Conservation (phyloP, 2,113 vertebrate genomes). For the Lepus americanus region DNA sequence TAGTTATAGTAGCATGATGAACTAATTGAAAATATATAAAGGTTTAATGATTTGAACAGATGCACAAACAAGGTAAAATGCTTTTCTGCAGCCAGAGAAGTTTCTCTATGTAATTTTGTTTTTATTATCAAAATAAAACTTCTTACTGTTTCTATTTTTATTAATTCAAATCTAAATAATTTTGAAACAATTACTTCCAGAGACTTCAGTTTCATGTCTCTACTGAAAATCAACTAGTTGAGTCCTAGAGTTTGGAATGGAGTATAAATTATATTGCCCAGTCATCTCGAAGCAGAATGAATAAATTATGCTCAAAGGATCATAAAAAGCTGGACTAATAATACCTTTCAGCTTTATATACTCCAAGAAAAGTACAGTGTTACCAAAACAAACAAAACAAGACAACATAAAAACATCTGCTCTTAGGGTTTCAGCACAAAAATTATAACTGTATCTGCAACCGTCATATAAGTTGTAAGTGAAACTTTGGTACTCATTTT, state of each 20-base stretch:
- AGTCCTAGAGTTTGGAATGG: not conserved
- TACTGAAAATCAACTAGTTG: not conserved
- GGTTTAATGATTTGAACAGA: not conserved
- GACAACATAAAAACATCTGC: not conserved
- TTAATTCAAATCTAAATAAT: not conserved
- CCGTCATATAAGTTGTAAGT: not conserved
- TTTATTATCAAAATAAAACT: not conserved
- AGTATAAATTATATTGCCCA: not conserved
- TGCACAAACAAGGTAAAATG: not conserved
- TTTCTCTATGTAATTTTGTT: not conserved
- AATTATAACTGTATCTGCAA: not conserved
- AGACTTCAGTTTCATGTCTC: not conserved
- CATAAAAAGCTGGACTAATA: not conserved
- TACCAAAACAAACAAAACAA: not conserved
- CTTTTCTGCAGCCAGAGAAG: not conserved
- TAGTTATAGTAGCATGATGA: not conserved
- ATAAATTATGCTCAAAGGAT: not conserved
- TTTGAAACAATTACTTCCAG: not conserved
- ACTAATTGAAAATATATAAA: not conserved
- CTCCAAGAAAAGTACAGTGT: not conserved
- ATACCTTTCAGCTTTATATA: not conserved
- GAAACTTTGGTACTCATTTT: not conserved
- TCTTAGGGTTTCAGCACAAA: not conserved
- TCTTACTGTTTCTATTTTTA: not conserved
- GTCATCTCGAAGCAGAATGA: not conserved